These are phyloP conservation scores for Brachyptera risi DNA, from an alignment of 2,888 invertebrate genomes.

Conservation along the genomic window DNA sequence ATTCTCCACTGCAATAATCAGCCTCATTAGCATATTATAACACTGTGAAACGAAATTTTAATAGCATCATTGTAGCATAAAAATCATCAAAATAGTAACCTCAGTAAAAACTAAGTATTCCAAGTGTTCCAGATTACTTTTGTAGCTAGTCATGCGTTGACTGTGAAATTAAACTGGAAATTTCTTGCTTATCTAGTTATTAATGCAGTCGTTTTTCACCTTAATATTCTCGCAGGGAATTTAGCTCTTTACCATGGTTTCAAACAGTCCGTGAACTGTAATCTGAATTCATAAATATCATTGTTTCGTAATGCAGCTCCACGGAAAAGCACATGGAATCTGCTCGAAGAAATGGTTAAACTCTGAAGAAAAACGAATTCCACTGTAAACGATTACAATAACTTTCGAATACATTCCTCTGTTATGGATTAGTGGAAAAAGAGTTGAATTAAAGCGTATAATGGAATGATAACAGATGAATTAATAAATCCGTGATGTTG, in stretches of 20 bases:
- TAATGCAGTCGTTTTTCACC: conserved; percentile 14
- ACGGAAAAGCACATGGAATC: not conserved
- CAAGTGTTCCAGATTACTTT: not conserved
- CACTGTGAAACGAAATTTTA: too few species aligned
- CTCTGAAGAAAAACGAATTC: too few species aligned
- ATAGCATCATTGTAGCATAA: too few species aligned
- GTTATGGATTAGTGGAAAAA: too few species aligned
- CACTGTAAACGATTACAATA: too few species aligned
- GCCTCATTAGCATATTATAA: too few species aligned
- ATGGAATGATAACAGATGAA: too few species aligned
- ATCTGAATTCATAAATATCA: conserved; percentile 14
- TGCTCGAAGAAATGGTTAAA: not conserved
- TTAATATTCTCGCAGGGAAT: conserved; percentile 13
- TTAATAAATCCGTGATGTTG: too few species aligned
- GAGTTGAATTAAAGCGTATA: too few species aligned
- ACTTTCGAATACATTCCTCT: too few species aligned
- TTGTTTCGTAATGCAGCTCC: not conserved
- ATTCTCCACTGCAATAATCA: too few species aligned
- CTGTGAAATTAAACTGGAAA: conserved; percentile 16
- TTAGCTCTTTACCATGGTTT: not conserved
- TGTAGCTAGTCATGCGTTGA: not conserved
- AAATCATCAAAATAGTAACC: too few species aligned
- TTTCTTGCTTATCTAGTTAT: conserved; percentile 14
- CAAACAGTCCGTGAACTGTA: not conserved
- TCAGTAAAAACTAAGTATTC: not conserved